Conservation (phyloP, 1,140 invertebrate species). For the Heterodera schachtii region DNA sequence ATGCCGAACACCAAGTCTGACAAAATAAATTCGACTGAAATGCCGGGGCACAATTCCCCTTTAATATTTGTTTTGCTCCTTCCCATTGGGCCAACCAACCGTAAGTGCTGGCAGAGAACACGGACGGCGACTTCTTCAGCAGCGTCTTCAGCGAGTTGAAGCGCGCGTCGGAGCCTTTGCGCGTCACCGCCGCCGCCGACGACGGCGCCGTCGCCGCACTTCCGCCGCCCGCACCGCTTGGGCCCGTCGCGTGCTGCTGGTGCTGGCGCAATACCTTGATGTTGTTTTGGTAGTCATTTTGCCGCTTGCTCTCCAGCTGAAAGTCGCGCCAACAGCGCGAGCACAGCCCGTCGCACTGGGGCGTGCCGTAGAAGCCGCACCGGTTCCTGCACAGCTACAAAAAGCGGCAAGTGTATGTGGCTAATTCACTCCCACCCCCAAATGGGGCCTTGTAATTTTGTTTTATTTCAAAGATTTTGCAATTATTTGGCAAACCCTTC, state of each 20-base stretch:
- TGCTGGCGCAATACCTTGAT: slow-evolving; percentile 16
- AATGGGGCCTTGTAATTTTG: too few relatives aligned
- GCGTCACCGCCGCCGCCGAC: slow-evolving; percentile 15
- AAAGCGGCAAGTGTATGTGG: background rate
- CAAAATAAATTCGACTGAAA: too few relatives aligned
- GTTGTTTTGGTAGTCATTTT: slow-evolving; percentile 22
- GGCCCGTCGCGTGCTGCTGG: background rate
- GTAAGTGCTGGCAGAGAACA: slow-evolving; percentile 28
- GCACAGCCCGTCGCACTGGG: slow-evolving; percentile 93
- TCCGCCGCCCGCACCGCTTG: background rate
- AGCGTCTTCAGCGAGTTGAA: slow-evolving; percentile 34
- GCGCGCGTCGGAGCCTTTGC: slow-evolving; percentile 21
- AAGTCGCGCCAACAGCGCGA: slow-evolving; percentile 79
- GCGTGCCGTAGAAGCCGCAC: slow-evolving; percentile 94
- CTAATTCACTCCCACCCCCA: too few relatives aligned
- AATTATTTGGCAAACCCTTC: too few relatives aligned
- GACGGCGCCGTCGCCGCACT: background rate
- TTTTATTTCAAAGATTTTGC: too few relatives aligned
- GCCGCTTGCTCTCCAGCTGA: slow-evolving; percentile 43
- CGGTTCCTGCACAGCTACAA: slow-evolving; percentile 86
- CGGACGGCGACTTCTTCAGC: slow-evolving; percentile 41
- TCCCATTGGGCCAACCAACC: background rate
- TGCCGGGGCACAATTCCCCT: too few relatives aligned
- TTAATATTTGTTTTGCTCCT: too few relatives aligned
- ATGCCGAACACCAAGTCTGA: too few relatives aligned